Conservation (phyloP, 2,797 vertebrate species). For the Chaenodraco wilsoni region DNA sequence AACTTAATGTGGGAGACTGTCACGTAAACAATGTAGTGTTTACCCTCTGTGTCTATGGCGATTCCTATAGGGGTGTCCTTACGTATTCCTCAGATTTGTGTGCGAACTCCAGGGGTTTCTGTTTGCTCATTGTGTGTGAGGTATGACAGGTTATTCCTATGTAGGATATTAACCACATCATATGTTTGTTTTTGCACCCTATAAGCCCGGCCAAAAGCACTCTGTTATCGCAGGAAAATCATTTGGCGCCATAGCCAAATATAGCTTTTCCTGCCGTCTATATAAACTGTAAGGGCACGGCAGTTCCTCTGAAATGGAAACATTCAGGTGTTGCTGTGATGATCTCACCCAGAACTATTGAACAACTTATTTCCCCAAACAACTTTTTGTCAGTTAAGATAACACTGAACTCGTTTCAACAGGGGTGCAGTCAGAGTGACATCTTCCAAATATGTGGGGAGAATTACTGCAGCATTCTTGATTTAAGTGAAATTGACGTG, state of each 20-base stretch:
- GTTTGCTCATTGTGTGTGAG: conserved; percentile 33
- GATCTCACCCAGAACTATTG: conserved; percentile 43
- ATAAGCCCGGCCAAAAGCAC: conserved; percentile 24
- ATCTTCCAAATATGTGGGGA: conserved; percentile 46
- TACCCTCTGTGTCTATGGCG: conserved; percentile 7
- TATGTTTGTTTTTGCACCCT: conserved; percentile 63
- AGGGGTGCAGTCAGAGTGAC: conserved; percentile 37
- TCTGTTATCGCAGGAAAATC: conserved; percentile 63
- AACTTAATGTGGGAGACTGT: conserved; percentile 50
- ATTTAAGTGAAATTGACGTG: conserved; percentile 29
- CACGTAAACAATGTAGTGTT: conserved; percentile 27
- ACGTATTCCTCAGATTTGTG: neutral
- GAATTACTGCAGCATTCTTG: conserved; percentile 51
- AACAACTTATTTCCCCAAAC: conserved; percentile 56
- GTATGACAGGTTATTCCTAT: conserved; percentile 40
- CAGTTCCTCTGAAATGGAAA: conserved; percentile 54
- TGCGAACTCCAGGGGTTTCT: conserved; percentile 31
- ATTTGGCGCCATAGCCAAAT: conserved; percentile 55
- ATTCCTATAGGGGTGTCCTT: conserved; percentile 9
- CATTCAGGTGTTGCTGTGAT: conserved; percentile 37
- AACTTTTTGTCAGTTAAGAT: conserved; percentile 63
- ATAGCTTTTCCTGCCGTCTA: conserved; percentile 37
- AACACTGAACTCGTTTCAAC: conserved; percentile 64
- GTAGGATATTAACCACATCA: conserved; percentile 33
- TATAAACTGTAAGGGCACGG: conserved; percentile 14